phyloP scores from a whole-genome alignment of 2,888 invertebrate genomes.

The Aspidiotus destructor region DNA sequence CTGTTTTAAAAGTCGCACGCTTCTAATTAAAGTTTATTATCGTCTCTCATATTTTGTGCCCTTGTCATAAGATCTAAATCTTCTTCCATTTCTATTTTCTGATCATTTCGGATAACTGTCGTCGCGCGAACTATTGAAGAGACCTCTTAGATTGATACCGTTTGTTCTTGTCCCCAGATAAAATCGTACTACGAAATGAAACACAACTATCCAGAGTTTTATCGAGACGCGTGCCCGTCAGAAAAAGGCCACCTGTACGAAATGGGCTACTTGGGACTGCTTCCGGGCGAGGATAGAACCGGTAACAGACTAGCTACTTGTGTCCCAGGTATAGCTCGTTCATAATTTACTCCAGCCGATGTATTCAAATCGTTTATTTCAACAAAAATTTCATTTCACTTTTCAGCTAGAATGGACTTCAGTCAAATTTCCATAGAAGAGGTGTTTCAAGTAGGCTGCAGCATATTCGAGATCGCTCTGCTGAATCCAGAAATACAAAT shows the following conservation, averaged over 20 bases:
- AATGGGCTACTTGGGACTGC: constrained; percentile 36
- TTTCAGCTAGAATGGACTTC: constrained; percentile 36
- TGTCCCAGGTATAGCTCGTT: constrained; percentile 35
- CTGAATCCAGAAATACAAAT: constrained; percentile 38
- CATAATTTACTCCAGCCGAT: too few relatives aligned
- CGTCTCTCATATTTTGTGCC: too few relatives aligned
- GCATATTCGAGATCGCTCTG: constrained; percentile 38
- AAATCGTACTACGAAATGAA: constrained; percentile 39
- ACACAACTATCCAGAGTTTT: constrained; percentile 37
- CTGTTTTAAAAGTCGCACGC: too few relatives aligned
- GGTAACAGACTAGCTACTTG: constrained; percentile 36
- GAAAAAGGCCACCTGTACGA: constrained; percentile 36
- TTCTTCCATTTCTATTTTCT: too few relatives aligned
- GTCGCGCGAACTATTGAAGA: too few relatives aligned
- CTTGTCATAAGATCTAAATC: too few relatives aligned
- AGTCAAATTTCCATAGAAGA: constrained; percentile 36
- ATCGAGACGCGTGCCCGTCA: constrained; percentile 36
- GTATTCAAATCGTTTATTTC: too few relatives aligned
- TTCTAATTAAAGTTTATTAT: too few relatives aligned
- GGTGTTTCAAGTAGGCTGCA: constrained; percentile 37
- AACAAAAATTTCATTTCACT: neutral
- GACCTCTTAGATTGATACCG: neutral
- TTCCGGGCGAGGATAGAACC: constrained; percentile 37
- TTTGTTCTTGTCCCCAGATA: constrained; percentile 35
- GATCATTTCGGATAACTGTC: too few relatives aligned